A percentile compares a stretch with the other conserved stretches of the same genome.
phyloP scores from a whole-genome alignment of 2,888 invertebrate genomes.

The Tetranychus piercei region DNA sequence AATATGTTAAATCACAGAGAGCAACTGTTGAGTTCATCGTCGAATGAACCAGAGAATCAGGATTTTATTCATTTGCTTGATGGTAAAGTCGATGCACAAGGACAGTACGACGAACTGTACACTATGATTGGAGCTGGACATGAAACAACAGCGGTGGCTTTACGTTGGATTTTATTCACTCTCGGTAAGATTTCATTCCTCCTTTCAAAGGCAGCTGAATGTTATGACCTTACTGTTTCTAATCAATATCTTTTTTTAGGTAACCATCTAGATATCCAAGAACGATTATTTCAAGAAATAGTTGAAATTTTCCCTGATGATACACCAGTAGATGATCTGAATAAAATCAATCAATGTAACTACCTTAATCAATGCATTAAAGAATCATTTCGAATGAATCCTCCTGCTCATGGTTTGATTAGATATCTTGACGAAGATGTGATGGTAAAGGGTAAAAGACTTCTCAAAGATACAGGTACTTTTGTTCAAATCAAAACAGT shows the following conservation, averaged over 20 bases:
- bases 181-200: too few relatives aligned
- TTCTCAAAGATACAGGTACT: neutral
- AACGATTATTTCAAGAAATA: neutral
- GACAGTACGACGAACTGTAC: too few relatives aligned
- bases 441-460: neutral
- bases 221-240: too few relatives aligned
- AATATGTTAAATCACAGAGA: too few relatives aligned
- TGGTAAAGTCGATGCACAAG: too few relatives aligned
- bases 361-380: neutral
- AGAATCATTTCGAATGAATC: neutral
- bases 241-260: neutral
- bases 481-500: neutral
- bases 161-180: too few relatives aligned
- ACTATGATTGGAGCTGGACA: too few relatives aligned
- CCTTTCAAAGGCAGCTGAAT: too few relatives aligned
- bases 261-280: neutral
- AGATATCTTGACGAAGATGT: neutral
- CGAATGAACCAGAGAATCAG: too few relatives aligned
- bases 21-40: too few relatives aligned
- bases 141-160: too few relatives aligned
- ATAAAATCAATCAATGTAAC: neutral
- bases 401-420: neutral
- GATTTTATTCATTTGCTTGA: too few relatives aligned
- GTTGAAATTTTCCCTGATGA: neutral
- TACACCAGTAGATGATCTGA: neutral